Base-by-base conservation (phyloP, 2,797 vertebrate species). In the Odontamblyopus rebecca region DNA sequence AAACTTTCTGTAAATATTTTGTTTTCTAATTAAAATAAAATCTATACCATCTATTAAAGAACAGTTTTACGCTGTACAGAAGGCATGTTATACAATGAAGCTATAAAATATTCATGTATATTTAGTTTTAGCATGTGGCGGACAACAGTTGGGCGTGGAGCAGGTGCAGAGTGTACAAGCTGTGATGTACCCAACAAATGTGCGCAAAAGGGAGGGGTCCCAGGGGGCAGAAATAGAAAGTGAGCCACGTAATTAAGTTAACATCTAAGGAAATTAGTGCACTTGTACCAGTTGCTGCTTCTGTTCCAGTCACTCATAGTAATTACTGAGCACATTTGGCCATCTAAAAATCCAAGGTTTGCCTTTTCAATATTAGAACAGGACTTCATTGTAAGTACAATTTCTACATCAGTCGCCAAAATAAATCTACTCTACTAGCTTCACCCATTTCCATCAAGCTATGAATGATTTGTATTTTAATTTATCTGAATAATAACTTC, bases 171-270 rank as follows among this genome's bases (percentile, higher is more conserved):
- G 51, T 59, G 65, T 3, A 64, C 35, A 63, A 48, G 18, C 69
- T 69, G 70, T 62, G 74, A 71, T 80, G 73, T 74, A 38, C 7
- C 50, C 73, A 80, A 84, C 91, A 93, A 88, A 89, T 93, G 92
- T 35, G 44, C 11, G 18, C 30, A 60, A 70, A 60, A 54, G 26
- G 41, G 65, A 29, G 29, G 38, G 60, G 57, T 69, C 69, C 70
- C 75, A 56, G 1, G 32, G 32, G 48, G 66, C 73, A 73, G 79
- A 87, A 89, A 91, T 90, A 89, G 89, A 89, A 89, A 79, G 71
- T 70, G 30, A 82, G 56, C 70, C 80, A 69, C 82, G 82, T 81
- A 83, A 89, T 89, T 85, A 84, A 85, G 65, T 67, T 53, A 67
- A 84, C 75, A 63, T 73, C 35, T 64, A 80, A 77, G 82, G 69